phyloP scores from a whole-genome alignment of 2,888 invertebrate genomes.

The Andrena camellia region DNA sequence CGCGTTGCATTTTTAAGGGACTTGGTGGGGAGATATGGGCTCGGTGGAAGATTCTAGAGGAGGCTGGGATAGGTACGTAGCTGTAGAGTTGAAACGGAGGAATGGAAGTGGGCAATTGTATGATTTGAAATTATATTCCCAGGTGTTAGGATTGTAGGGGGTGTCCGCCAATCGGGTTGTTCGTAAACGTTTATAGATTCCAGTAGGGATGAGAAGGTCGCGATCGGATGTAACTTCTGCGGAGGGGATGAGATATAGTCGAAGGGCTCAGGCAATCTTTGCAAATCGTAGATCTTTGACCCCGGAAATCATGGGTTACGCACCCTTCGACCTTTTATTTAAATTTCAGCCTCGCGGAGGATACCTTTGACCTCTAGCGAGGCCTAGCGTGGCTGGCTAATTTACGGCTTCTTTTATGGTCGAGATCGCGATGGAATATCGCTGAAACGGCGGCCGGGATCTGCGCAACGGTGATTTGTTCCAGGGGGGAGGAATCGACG shows the following conservation, averaged over 20 bases:
- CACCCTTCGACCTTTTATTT: slow-evolving; percentile 9
- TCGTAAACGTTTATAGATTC: neutral
- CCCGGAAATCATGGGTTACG: neutral
- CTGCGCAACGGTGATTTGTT: neutral
- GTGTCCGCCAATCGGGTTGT: no score
- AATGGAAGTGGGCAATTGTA: no score
- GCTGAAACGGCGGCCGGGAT: neutral
- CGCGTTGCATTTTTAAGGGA: no score
- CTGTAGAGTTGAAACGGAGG: no score
- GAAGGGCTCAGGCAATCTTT: slow-evolving; percentile 1
- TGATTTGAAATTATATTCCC: no score
- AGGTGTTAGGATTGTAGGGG: no score
- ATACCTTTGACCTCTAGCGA: neutral
- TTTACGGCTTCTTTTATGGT: neutral
- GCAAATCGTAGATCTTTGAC: slow-evolving; percentile 16
- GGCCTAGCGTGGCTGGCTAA: neutral
- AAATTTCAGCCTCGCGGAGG: slow-evolving; percentile 6
- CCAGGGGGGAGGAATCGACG: slow-evolving; percentile 17
- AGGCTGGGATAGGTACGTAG: no score
- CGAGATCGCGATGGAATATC: neutral
- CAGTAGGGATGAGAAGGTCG: neutral
- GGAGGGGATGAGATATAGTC: neutral
- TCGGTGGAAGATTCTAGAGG: no score
- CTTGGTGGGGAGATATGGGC: no score
- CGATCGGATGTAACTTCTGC: neutral